Evolutionary conservation across 2,888 invertebrate species (phyloP).

Genomic region (Cephus rjabovi): DNA sequence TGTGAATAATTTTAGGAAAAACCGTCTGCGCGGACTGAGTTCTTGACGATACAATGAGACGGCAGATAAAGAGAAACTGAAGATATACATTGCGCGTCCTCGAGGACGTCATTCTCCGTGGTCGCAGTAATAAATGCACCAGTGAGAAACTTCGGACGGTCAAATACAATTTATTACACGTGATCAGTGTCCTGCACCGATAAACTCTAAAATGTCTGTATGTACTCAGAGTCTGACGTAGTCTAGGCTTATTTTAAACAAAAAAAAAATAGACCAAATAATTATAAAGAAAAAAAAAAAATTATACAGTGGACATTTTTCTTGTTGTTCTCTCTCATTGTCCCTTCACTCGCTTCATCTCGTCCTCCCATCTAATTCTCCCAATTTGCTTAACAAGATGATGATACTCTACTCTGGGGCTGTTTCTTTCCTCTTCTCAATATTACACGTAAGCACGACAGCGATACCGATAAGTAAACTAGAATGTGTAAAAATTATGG

Average conservation of each 20-base stretch:
- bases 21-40: background rate
- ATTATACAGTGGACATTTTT: background rate
- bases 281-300: background rate
- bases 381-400: background rate
- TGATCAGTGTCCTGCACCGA: background rate
- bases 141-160: background rate
- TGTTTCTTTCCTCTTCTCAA: background rate
- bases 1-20: conserved; percentile 52
- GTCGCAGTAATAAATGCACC: background rate
- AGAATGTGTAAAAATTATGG: background rate
- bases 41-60: background rate
- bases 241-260: background rate
- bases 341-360: background rate
- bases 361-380: background rate
- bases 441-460: background rate
- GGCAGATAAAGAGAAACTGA: background rate
- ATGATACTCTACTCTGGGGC: background rate
- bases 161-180: background rate
- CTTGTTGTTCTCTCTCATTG: background rate
- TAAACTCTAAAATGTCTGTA: background rate
- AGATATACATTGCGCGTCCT: background rate
- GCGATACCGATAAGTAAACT: background rate
- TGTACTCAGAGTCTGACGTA: background rate
- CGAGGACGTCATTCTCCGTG: background rate
- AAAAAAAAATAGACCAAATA: background rate